These are phyloP conservation scores for Arenicola marina DNA, from an alignment of 2,888 invertebrate species.

Conservation along the genomic window DNA sequence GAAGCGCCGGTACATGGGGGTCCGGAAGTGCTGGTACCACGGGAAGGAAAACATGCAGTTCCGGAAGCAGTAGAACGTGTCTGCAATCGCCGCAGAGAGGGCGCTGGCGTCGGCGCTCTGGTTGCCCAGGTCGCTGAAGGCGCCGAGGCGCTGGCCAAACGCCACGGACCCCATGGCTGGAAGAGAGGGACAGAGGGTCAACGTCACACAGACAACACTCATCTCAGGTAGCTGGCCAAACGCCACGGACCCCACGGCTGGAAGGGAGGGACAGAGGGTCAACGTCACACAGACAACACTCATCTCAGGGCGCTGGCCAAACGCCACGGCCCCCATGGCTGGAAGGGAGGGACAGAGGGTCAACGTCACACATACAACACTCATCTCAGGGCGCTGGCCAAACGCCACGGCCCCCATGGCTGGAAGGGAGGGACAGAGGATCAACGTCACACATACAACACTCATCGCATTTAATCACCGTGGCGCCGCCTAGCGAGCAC, in stretches of 20 bases:
- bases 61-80: constrained; percentile 25
- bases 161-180: constrained; percentile 27
- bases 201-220: too few relatives aligned
- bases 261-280: too few relatives aligned
- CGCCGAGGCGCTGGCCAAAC: constrained; percentile 24
- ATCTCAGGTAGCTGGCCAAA: constrained; percentile 25
- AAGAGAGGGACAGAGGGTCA: too few relatives aligned
- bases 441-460: too few relatives aligned
- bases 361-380: too few relatives aligned
- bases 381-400: too few relatives aligned
- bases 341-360: too few relatives aligned
- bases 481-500: too few relatives aligned
- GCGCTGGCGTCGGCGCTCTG: constrained; percentile 4
- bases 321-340: constrained; percentile 27
- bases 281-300: too few relatives aligned
- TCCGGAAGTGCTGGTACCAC: constrained; percentile 25
- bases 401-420: constrained; percentile 27
- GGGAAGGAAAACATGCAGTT: constrained; percentile 29
- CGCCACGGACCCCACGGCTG: constrained; percentile 27
- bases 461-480: too few relatives aligned
- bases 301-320: too few relatives aligned
- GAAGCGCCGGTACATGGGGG: constrained; percentile 27
- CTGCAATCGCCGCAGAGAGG: constrained; percentile 19
- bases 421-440: too few relatives aligned
- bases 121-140: constrained; percentile 2